phyloP scores from a whole-genome alignment of 1,140 invertebrate species.

The Scaptomyza pallida region DNA sequence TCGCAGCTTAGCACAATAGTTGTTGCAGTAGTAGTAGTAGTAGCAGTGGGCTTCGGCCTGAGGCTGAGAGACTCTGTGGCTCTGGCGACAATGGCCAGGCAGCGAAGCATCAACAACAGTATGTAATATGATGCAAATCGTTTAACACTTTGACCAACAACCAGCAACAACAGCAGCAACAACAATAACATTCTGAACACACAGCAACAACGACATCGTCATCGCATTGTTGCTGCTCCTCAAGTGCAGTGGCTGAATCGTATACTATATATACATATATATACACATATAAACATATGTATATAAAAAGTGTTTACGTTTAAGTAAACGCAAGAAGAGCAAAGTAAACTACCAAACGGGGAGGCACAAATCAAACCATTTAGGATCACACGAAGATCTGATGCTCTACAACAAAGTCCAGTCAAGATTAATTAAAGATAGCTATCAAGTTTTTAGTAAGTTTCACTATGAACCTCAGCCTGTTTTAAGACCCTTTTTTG shows the following conservation, averaged over 20 bases:
- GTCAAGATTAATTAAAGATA: neutral
- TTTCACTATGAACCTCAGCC: too few species aligned
- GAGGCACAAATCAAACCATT: slow-evolving; percentile 8
- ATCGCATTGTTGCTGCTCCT: slow-evolving; percentile 66
- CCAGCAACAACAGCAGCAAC: slow-evolving; percentile 41
- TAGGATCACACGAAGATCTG: neutral
- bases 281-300: neutral
- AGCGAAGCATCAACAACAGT: slow-evolving; percentile 61
- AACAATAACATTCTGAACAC: slow-evolving; percentile 18
- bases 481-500: too few species aligned
- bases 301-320: slow-evolving; percentile 52
- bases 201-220: slow-evolving; percentile 31
- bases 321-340: slow-evolving; percentile 38
- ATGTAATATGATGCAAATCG: slow-evolving; percentile 81
- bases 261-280: slow-evolving; percentile 2
- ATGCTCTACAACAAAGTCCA: slow-evolving; percentile 23
- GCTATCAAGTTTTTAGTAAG: neutral
- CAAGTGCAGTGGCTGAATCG: slow-evolving; percentile 68
- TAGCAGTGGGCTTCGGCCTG: too few species aligned
- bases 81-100: slow-evolving; percentile 72
- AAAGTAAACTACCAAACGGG: slow-evolving; percentile 44
- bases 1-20: slow-evolving; percentile 71
- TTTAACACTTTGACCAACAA: slow-evolving; percentile 78
- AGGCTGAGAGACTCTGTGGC: slow-evolving; percentile 10
- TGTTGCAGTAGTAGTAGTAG: too few species aligned